These are phyloP conservation scores for Cinclus mexicanus DNA, from an alignment of 2,113 vertebrate species.

Conservation along the genomic window DNA sequence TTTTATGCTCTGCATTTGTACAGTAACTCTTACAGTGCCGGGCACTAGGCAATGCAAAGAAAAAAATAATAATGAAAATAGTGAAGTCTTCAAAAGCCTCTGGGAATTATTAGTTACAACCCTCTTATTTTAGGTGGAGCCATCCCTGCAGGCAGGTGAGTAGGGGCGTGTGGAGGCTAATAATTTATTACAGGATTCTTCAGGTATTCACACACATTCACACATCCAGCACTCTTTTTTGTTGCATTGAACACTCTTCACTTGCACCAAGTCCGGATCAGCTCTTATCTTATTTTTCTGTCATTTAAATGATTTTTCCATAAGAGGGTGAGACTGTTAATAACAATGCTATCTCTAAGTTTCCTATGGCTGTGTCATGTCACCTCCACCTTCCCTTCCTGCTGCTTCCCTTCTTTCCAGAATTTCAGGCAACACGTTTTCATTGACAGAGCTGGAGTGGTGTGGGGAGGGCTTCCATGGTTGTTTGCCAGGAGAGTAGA, in stretches of 20 bases:
- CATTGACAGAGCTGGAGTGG: background rate
- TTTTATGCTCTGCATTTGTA: background rate
- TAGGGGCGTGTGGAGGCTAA: rapidly evolving
- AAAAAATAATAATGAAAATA: background rate
- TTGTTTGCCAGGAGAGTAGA: rapidly evolving
- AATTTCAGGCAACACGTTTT: rapidly evolving
- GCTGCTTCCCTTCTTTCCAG: background rate
- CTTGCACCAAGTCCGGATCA: background rate
- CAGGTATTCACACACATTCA: background rate
- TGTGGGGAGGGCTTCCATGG: background rate
- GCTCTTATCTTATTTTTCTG: background rate
- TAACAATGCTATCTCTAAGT: background rate
- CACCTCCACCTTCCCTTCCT: background rate
- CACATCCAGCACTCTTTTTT: background rate
- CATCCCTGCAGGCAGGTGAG: background rate
- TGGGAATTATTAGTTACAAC: background rate
- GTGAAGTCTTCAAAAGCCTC: background rate
- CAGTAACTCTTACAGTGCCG: background rate
- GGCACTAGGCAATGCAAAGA: background rate
- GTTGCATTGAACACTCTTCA: background rate
- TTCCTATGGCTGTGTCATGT: background rate
- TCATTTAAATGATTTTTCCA: background rate
- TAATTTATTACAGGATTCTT: background rate
- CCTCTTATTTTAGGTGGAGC: background rate
- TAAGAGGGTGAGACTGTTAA: background rate